Base-by-base conservation (phyloP, 2,797 vertebrate genomes). In the Emys orbicularis region DNA sequence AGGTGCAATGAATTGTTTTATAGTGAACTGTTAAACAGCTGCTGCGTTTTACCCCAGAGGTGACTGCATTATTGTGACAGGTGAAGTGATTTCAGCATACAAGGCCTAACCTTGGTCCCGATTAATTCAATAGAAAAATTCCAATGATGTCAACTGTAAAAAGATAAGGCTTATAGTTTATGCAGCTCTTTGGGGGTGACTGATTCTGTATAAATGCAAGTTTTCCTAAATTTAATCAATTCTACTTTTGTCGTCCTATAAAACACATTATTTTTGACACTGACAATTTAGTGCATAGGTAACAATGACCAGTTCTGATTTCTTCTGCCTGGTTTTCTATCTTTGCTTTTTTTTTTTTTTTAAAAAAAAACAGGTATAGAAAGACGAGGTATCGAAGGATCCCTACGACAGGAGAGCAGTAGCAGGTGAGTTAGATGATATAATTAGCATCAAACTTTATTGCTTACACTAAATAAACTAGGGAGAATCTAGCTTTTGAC, bases 371-470 rank as follows among this genome's bases (percentile, higher is more conserved):
- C 81, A 98, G 98, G 95, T 97, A 87, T 93, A 68, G 95, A 95
- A 95, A 98, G 93, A 95, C 92, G 95, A 90, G 97, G 93, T 93
- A 86, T 94, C 81, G 96, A 94, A 95, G 41, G 56, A 90, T 97
- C 91, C 94, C 77, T 95, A 79, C 97, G 0, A 47, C 93, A 92
- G 74, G 96, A 97, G 50, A 95, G 92, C 89, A 96, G 81, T 68
- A 94, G 94, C 96, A 98, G 98, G 98, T 99, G 95, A 98, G 97
- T 97, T 76, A 81, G 57, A 56, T 81, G 16, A 16, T 83, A 37
- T 52, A 81, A 81, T 72, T 68, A 81, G 16, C 8, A n/a, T 88
- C 52, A 54, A 91, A 9, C 18, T 87, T 88, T 13, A 79, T 6
- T 87, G 57, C 31, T 95, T 93, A 37, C 25, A 56, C 19, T n/a